Base-by-base conservation (phyloP, 2,888 invertebrate species). In the Himalopsyche tibetana region DNA sequence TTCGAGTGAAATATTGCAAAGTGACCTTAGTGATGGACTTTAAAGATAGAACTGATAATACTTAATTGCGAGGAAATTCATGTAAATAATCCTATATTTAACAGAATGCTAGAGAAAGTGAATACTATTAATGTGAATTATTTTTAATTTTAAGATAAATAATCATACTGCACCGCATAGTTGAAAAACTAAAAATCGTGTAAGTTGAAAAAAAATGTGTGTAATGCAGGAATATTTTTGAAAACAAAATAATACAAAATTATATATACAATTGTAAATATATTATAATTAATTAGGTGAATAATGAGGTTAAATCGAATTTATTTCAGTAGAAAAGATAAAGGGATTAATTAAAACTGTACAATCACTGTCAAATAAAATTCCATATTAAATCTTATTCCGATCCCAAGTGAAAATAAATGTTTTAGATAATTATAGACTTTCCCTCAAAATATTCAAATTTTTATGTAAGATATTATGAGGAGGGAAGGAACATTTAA, bases 61-160 rank as follows among this genome's bases (percentile, higher is more conserved):
- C 87, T 82, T 85, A 79, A 87, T 82, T 88, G 87, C 56, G 88
- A 88, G 63, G 69, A 36, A 85, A 87, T 63, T 82, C 51, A 85
- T 82, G 82, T 74, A 42, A 42, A 8, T 55, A 38, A 56, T 40
- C 15, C n/a, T 56, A 82, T 55, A 55, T 38, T 82, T 55, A 82
- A 38, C 55, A 36, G 38, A 82, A 82, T 56, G n/a, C 40, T n/a
- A 80, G 28, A 80, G n/a, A 42, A 28, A 4, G n/a, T 42, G 42
- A 5, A 42, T 42, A 82, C 38, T 82, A 42, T 74, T 38, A 36
- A 74, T 36, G 15, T 74, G 74, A 63, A 63, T 63, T 63, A 28
- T 63, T 63, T 45, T 63, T 63, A 63, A 63, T 19, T 4, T 63
- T 63, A 19, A 63, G 56, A 56, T 56, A 19, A 19, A 51, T 15